These are phyloP conservation scores for Phymatocera aterrima DNA, from an alignment of 2,888 invertebrate species.

Conservation along the genomic window DNA sequence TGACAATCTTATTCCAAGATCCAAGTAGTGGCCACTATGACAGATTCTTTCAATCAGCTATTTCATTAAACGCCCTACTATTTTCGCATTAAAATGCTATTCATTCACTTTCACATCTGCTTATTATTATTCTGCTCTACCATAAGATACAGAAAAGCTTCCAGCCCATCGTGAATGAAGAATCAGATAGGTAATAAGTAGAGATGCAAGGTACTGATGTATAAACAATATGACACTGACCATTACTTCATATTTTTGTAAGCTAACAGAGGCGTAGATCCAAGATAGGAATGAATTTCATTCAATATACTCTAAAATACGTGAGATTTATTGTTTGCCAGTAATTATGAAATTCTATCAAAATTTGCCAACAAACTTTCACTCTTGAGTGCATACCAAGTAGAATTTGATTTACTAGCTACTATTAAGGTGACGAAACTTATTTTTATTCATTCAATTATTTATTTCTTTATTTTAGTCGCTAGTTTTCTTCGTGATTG, in stretches of 20 bases:
- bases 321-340: too few species aligned
- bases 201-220: background rate
- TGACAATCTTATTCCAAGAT: background rate
- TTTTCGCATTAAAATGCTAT: background rate
- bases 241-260: background rate
- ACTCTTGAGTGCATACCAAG: background rate
- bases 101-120: background rate
- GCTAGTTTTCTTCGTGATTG: background rate
- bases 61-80: background rate
- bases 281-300: background rate
- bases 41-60: background rate
- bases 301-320: background rate
- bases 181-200: background rate
- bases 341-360: too few species aligned
- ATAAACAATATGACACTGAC: background rate
- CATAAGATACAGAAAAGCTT: background rate
- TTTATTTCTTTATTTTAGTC: background rate
- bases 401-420: background rate
- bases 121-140: background rate
- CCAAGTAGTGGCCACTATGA: background rate
- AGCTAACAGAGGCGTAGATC: background rate
- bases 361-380: background rate
- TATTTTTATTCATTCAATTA: too few species aligned
- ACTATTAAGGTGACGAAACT: background rate
- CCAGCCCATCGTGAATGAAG: background rate